A percentile compares a stretch with the other conserved stretches of the same genome.
Evolutionary conservation across 2,888 invertebrate species (phyloP).

Genomic region (Neoitamus cyanurus): DNA sequence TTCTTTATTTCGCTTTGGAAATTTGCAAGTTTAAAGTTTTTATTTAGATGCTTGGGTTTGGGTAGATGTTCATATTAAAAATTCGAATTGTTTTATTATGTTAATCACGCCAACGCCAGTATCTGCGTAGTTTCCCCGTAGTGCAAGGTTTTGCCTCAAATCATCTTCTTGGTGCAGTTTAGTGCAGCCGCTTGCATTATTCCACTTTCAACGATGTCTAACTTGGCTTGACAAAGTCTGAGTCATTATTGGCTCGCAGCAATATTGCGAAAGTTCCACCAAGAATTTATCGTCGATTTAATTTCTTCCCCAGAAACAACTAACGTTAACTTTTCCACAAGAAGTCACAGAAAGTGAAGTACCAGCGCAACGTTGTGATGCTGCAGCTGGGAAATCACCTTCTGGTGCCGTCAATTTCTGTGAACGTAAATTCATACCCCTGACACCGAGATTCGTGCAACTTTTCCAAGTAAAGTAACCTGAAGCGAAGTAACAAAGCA

Average conservation of each 20-base stretch:
- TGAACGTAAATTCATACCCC: background rate
- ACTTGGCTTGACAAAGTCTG: background rate
- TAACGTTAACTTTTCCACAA: constrained; percentile 28
- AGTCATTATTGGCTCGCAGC: background rate
- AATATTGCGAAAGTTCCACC: background rate
- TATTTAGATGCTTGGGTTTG: no score
- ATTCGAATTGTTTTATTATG: background rate
- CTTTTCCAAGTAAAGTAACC: constrained; percentile 18
- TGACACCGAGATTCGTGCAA: background rate
- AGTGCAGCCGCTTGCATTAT: background rate
- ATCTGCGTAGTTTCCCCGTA: background rate
- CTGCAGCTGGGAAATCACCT: constrained; percentile 3
- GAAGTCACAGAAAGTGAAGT: constrained; percentile 15
- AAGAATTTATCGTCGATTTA: constrained; percentile 21
- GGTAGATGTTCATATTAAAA: background rate
- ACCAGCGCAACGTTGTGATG: background rate
- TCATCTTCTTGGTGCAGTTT: background rate
- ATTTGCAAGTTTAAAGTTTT: background rate
- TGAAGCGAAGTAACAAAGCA: constrained; percentile 22
- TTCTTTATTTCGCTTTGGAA: background rate
- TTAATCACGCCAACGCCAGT: background rate
- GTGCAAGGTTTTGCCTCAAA: background rate
- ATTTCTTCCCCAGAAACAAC: constrained; percentile 3
- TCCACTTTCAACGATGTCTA: background rate
- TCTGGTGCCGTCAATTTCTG: constrained; percentile 19